These are phyloP conservation scores for Drosophila monieri DNA, from an alignment of 2,888 invertebrate genomes.

Conservation along the genomic window DNA sequence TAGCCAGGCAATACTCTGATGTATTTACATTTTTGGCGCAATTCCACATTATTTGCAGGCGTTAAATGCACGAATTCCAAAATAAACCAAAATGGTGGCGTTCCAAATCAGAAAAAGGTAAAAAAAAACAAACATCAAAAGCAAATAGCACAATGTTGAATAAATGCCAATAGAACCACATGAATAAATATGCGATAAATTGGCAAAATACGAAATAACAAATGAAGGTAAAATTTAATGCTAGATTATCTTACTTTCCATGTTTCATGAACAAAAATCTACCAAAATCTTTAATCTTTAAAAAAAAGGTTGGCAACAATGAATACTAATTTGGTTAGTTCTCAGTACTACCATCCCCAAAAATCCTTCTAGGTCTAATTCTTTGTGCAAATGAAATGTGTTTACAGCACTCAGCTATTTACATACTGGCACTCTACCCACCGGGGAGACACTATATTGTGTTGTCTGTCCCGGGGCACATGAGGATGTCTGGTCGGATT, in stretches of 20 bases:
- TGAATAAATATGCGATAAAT: constrained; percentile 1
- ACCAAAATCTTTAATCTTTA: neutral
- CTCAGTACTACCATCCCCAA: neutral
- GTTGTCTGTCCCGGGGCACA: constrained; percentile 26
- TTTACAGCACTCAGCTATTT: constrained; percentile 29
- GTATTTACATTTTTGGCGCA: constrained; percentile 42
- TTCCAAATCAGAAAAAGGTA: neutral
- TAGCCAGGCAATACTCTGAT: constrained; percentile 46
- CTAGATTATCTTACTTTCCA: neutral
- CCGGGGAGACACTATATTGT: constrained; percentile 27
- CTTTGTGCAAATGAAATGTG: constrained; percentile 45
- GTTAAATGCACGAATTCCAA: constrained; percentile 49
- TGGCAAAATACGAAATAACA: neutral
- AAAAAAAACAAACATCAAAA: constrained; percentile 2
- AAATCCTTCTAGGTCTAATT: constrained; percentile 31
- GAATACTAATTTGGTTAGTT: constrained; percentile 13
- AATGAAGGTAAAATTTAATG: neutral
- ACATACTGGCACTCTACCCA: constrained; percentile 24
- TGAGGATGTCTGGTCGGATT: constrained; percentile 23
- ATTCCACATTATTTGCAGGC: constrained; percentile 51
- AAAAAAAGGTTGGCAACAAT: constrained; percentile 26
- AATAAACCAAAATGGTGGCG: constrained; percentile 8
- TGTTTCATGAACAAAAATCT: neutral
- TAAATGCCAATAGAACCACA: neutral
- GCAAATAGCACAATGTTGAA: constrained; percentile 10